These are phyloP conservation scores for Drosophila elegans DNA, from an alignment of 1,140 invertebrate species.

Conservation along the genomic window DNA sequence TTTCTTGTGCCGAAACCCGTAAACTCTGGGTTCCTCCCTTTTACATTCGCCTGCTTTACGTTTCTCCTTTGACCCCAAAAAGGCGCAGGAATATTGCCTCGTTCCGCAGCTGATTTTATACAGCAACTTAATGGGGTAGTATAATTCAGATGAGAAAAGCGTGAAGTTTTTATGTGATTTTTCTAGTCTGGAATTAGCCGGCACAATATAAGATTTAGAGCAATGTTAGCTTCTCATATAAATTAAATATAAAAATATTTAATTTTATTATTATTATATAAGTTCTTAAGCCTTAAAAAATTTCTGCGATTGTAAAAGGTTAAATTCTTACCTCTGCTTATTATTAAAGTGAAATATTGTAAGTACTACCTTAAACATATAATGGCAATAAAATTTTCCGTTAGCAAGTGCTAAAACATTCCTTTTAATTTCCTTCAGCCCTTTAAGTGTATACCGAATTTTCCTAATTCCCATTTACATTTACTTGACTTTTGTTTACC, in stretches of 20 bases:
- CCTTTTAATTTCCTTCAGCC: too few species aligned
- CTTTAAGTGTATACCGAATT: background rate
- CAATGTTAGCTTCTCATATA: too few species aligned
- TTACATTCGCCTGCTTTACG: background rate
- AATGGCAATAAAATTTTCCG: too few species aligned
- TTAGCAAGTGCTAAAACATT: too few species aligned
- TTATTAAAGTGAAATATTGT: too few species aligned
- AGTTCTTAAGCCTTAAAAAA: too few species aligned
- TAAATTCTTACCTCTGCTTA: too few species aligned
- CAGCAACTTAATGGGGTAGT: slow-evolving; percentile 16
- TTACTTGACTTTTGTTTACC: slow-evolving; percentile 39
- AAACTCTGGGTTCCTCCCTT: background rate
- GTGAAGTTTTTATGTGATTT: background rate
- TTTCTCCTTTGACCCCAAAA: background rate
- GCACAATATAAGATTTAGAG: background rate
- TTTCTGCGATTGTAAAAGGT: too few species aligned
- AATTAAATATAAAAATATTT: background rate
- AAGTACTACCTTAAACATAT: too few species aligned
- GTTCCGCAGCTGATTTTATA: slow-evolving; percentile 23
- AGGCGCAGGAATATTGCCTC: slow-evolving; percentile 22
- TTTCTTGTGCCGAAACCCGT: slow-evolving; percentile 33
- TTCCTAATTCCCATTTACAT: slow-evolving; percentile 9
- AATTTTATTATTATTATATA: background rate
- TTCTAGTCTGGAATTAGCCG: background rate
- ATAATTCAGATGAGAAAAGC: background rate